A percentile compares a stretch with the other conserved stretches of the same genome.
Conservation (phyloP, 2,113 vertebrate genomes). For the Carollia perspicillata region DNA sequence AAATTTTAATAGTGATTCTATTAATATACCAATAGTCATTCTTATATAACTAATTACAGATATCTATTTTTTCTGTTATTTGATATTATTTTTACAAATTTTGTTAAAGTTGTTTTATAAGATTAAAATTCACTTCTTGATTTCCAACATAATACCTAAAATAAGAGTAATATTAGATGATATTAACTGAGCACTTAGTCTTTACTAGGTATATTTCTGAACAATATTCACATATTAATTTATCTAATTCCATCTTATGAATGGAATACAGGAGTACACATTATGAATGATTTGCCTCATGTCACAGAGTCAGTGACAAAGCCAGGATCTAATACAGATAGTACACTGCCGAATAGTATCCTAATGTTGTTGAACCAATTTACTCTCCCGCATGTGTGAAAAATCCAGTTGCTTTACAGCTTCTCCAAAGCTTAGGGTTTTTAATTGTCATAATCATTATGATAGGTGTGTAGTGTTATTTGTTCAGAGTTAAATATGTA, state of each 20-base stretch:
- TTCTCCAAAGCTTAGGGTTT: neutral
- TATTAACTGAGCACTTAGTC: neutral
- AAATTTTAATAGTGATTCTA: neutral
- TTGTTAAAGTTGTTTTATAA: neutral
- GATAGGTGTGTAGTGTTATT: accelerated
- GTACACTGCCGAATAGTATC: neutral
- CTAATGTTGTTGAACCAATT: neutral
- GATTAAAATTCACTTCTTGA: neutral
- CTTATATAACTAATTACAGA: neutral
- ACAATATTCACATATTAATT: neutral
- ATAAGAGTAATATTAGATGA: neutral
- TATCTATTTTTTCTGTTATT: neutral
- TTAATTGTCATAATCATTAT: neutral
- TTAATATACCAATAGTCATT: neutral
- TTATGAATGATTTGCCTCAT: neutral
- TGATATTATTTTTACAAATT: neutral
- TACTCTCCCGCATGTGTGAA: neutral
- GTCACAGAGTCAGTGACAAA: neutral
- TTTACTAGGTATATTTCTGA: neutral
- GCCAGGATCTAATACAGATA: neutral
- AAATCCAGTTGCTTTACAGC: neutral
- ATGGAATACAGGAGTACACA: neutral
- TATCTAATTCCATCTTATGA: neutral
- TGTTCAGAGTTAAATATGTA: neutral
- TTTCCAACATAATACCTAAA: neutral